Evolutionary conservation across 1,140 invertebrate genomes (phyloP).

Genomic region (Monomorium pharaonis): DNA sequence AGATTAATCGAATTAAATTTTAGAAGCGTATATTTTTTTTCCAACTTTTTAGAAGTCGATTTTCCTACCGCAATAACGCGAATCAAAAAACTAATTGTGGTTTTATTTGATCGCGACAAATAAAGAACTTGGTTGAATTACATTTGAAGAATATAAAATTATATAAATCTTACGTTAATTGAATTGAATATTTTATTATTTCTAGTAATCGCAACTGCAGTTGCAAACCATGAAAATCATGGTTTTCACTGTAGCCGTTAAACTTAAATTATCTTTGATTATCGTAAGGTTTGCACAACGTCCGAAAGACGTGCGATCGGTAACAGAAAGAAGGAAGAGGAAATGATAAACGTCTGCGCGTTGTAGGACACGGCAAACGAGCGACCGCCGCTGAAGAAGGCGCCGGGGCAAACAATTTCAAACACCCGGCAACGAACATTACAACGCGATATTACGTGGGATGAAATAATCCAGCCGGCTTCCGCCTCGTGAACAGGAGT

Average conservation of each 20-base stretch:
- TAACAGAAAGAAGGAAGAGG: constrained; percentile 27
- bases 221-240: too few species aligned
- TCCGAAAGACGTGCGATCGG: constrained; percentile 10
- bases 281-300: neutral
- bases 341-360: constrained; percentile 57
- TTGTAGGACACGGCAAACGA: constrained; percentile 75
- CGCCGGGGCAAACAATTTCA: constrained; percentile 80
- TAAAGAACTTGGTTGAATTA: neutral
- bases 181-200: neutral
- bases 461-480: constrained; percentile 83
- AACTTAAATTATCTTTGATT: neutral
- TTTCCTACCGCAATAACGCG: neutral
- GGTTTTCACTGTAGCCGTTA: neutral
- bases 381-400: constrained; percentile 74
- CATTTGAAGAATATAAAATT: neutral
- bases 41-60: neutral
- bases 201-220: neutral
- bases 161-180: neutral
- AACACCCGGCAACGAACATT: constrained; percentile 83
- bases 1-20: constrained; percentile 26
- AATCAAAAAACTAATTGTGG: neutral
- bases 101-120: neutral
- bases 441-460: constrained; percentile 83
- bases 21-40: neutral
- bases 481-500: constrained; percentile 80